Conservation (phyloP, 2,888 invertebrate species). For the Epinotia bilunana region DNA sequence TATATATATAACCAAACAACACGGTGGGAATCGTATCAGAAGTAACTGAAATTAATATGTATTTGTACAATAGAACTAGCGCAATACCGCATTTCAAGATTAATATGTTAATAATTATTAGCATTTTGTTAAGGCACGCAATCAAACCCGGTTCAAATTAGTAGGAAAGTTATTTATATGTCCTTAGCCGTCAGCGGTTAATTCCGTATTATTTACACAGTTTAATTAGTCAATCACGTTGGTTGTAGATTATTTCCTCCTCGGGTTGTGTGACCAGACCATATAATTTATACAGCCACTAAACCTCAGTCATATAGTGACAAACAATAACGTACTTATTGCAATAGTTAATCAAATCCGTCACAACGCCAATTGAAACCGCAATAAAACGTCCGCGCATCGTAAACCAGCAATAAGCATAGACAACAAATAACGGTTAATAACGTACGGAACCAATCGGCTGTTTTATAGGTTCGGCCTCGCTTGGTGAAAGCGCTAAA, state of each 20-base stretch:
- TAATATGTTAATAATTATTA: too few relatives aligned
- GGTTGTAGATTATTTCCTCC: not conserved
- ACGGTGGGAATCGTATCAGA: too few relatives aligned
- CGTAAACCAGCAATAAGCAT: constrained; percentile 81
- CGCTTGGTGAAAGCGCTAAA: constrained; percentile 56
- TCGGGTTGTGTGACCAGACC: not conserved
- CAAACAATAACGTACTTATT: constrained; percentile 70
- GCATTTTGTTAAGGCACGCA: too few relatives aligned
- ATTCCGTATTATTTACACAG: not conserved
- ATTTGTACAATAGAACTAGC: too few relatives aligned
- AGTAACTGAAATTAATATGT: too few relatives aligned
- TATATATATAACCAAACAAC: too few relatives aligned
- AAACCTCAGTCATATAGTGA: constrained; percentile 60
- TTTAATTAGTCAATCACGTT: not conserved
- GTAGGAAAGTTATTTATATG: too few relatives aligned
- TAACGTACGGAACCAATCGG: constrained; percentile 76
- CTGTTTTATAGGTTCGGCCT: constrained; percentile 49
- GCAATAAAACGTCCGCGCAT: constrained; percentile 77
- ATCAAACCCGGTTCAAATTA: too few relatives aligned
- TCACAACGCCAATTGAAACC: constrained; percentile 76
- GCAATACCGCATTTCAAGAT: too few relatives aligned
- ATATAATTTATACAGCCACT: constrained; percentile 50
- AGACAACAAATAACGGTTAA: constrained; percentile 81
- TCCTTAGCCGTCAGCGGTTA: too few relatives aligned
- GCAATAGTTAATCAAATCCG: constrained; percentile 79